Base-by-base conservation (phyloP, 1,140 invertebrate genomes). In the Chironomus tepperi region DNA sequence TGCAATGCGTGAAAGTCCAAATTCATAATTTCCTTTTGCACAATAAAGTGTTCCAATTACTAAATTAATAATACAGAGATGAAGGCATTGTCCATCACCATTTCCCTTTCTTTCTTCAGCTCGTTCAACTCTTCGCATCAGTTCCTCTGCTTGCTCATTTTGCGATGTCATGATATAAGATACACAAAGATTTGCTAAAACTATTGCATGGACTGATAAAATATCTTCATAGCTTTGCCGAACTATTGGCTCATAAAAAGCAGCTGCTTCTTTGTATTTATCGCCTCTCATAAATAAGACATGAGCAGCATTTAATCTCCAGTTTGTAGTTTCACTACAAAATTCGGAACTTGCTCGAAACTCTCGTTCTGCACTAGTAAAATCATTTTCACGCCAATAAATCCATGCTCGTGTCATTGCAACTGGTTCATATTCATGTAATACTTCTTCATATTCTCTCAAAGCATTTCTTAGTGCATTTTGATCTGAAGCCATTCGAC, bases 401-500 rank as follows among this genome's bases (percentile, higher is more conserved):
- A 99, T 98, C 87, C 98, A 98, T 0, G 97, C 97, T 83, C 99
- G 97, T 3, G 97, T 95, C 97, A 99, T 99, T 9, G 99, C 86
- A 12, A 99, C 94, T 0, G 98, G 97, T 75, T 98, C 88, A 78
- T 91, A 93, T 57, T 87, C 88, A 65, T 15, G 10, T 75, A 73
- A 78, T 76, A 75, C 73, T 72, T 75, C 93, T 82, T 98, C 95
- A 80, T 98, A 98, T 81, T 98, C 96, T 78, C 92, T 90, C 0
- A 98, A 90, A 15, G 93, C 91, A 84, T 90, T 93, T 81, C 96
- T 95, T 0, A 97, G 90, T 72, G 92, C 88, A 77, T 93, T 92
- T 78, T 96, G 95, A 80, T 97, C 94, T 74, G 93, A 91, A 79
- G 93, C 91, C 75, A 91, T 87, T 75, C 95, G 86, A 74, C 94